A percentile compares a stretch with the other conserved stretches of the same genome.
Conservation (phyloP, 23 tunicate species). For the Clavelina lepadiformis region DNA sequence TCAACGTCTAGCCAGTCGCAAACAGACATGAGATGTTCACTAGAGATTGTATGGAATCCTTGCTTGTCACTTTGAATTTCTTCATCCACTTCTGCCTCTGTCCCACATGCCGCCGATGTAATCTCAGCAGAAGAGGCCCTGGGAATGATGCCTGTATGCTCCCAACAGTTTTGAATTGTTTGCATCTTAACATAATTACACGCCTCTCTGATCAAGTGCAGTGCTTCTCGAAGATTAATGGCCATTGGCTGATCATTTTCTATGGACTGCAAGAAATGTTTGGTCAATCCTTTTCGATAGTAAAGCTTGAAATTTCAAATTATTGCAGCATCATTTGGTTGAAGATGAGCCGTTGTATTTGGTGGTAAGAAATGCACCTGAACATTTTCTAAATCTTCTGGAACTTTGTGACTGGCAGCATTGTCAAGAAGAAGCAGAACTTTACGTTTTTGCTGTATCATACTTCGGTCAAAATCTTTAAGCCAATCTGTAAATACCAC, state of each 20-base stretch:
- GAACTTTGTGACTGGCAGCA: constrained; percentile 14
- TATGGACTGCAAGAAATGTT: constrained; percentile 10
- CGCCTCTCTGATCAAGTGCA: constrained; percentile 16
- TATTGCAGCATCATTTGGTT: constrained; percentile 9
- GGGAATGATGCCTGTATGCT: constrained; percentile 12
- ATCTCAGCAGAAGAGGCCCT: constrained; percentile 15
- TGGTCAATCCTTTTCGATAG: constrained; percentile 6
- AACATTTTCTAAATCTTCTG: constrained; percentile 12
- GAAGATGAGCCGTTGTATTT: constrained; percentile 13
- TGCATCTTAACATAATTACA: constrained; percentile 6
- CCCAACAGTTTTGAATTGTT: constrained; percentile 11
- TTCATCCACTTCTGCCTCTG: neutral
- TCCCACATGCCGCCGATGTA: constrained; percentile 13
- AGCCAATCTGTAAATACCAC: constrained; percentile 10
- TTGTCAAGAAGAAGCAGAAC: constrained; percentile 6
- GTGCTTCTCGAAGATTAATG: constrained; percentile 19
- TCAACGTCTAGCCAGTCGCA: constrained; percentile 11
- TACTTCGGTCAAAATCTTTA: constrained; percentile 12
- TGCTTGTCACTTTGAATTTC: constrained; percentile 1
- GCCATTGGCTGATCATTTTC: constrained; percentile 14
- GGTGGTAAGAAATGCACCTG: constrained; percentile 7
- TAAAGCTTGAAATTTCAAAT: constrained; percentile 11
- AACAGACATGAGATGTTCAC: constrained; percentile 16
- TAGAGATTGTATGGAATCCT: constrained; percentile 8
- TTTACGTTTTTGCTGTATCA: constrained; percentile 12